Evolutionary conservation across 2,888 invertebrate genomes (phyloP).

Genomic region (Thereva unica): DNA sequence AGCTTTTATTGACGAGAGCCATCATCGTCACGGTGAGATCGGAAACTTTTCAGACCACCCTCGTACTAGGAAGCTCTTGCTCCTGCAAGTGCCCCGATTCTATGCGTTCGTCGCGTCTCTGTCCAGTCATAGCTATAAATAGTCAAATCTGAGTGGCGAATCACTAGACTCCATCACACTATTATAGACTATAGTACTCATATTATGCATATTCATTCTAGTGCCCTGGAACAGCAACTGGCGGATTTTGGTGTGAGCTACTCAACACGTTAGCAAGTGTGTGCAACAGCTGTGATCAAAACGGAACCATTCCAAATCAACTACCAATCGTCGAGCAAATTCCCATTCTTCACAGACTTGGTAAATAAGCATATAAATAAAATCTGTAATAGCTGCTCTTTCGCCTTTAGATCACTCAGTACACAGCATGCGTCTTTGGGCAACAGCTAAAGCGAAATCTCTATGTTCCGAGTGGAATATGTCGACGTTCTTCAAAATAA

Average conservation of each 20-base stretch:
- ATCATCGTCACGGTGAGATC: too few species aligned
- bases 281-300: conserved; percentile 76
- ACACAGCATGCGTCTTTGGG: conserved; percentile 79
- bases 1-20: too few species aligned
- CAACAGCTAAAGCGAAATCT: conserved; percentile 71
- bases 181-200: background rate
- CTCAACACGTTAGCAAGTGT: conserved; percentile 71
- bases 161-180: background rate
- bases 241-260: conserved; percentile 58
- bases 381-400: background rate
- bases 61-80: too few species aligned
- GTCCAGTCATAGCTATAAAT: too few species aligned
- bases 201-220: conserved; percentile 37
- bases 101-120: too few species aligned
- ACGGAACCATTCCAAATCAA: conserved; percentile 74
- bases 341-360: conserved; percentile 63
- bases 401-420: conserved; percentile 70
- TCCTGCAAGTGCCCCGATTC: too few species aligned
- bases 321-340: conserved; percentile 83
- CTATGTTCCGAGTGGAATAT: conserved; percentile 77
- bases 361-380: conserved; percentile 42
- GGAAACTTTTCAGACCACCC: too few species aligned
- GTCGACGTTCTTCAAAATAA: conserved; percentile 71
- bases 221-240: conserved; percentile 52
- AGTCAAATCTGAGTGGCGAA: too few species aligned